phyloP scores from a whole-genome alignment of 2,888 invertebrate genomes.

The Eupithecia tripunctaria region DNA sequence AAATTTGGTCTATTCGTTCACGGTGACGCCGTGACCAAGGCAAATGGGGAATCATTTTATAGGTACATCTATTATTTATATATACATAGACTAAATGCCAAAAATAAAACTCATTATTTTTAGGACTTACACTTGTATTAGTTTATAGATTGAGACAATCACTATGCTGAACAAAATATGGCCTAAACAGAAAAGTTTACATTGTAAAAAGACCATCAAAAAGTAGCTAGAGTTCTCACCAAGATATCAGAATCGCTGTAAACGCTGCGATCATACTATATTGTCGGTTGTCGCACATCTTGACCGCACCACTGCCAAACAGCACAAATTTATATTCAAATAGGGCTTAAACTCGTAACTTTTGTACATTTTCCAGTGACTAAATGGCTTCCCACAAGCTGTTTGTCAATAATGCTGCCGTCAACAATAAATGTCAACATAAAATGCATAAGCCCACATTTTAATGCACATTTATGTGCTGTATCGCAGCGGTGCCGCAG shows the following conservation, averaged over 20 bases:
- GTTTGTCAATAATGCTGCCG: background rate
- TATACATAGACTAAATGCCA: no score
- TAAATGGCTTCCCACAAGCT: no score
- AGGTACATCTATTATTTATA: no score
- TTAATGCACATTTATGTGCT: background rate
- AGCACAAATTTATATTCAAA: background rate
- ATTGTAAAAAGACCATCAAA: slow-evolving; percentile 5
- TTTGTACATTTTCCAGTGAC: background rate
- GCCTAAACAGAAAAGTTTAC: background rate
- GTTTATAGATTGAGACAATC: background rate
- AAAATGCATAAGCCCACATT: background rate
- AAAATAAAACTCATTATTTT: background rate
- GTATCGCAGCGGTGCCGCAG: background rate
- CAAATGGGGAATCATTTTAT: no score
- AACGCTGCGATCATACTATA: background rate
- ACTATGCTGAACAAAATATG: background rate
- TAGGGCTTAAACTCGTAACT: background rate
- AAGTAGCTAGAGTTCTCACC: background rate
- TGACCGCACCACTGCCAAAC: background rate
- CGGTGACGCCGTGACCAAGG: no score
- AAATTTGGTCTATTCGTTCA: no score
- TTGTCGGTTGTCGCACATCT: background rate
- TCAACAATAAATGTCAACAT: background rate
- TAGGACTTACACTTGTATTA: background rate
- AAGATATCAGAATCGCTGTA: background rate